Conservation (phyloP, 2,113 vertebrate species). For the Ameiurus melas region DNA sequence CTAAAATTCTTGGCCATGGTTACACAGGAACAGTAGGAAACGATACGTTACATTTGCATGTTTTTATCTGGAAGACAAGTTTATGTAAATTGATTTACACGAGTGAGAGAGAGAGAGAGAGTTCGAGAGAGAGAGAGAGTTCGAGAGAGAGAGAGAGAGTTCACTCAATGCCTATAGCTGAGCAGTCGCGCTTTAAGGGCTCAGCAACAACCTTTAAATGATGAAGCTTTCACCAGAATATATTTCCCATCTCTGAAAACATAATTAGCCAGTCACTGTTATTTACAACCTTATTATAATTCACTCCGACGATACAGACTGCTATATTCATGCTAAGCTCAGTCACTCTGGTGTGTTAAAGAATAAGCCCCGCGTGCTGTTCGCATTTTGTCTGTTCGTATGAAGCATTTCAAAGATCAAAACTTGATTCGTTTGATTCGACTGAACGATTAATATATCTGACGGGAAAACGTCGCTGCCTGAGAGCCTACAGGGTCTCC, state of each 20-base stretch:
- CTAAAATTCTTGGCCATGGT: background rate
- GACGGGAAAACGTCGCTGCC: background rate
- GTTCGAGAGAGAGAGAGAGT: too few relatives aligned
- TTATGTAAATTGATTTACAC: background rate
- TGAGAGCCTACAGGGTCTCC: background rate
- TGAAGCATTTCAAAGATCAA: background rate
- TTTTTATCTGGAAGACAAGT: background rate
- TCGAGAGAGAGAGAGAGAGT: background rate
- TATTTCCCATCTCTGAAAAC: background rate
- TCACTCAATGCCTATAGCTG: background rate
- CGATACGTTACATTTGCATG: slow-evolving; percentile 10
- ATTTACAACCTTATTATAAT: background rate
- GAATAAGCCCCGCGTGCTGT: background rate
- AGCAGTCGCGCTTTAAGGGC: background rate
- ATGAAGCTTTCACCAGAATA: background rate
- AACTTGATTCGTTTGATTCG: background rate
- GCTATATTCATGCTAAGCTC: background rate
- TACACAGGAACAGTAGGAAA: slow-evolving; percentile 1
- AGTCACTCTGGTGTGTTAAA: background rate
- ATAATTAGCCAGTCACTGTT: background rate
- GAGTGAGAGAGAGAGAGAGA: too few relatives aligned
- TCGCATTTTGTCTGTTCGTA: background rate
- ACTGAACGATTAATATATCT: background rate
- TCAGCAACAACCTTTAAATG: background rate
- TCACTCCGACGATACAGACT: background rate